Base-by-base conservation (phyloP, 2,113 vertebrate species). In the Antennarius striatus region DNA sequence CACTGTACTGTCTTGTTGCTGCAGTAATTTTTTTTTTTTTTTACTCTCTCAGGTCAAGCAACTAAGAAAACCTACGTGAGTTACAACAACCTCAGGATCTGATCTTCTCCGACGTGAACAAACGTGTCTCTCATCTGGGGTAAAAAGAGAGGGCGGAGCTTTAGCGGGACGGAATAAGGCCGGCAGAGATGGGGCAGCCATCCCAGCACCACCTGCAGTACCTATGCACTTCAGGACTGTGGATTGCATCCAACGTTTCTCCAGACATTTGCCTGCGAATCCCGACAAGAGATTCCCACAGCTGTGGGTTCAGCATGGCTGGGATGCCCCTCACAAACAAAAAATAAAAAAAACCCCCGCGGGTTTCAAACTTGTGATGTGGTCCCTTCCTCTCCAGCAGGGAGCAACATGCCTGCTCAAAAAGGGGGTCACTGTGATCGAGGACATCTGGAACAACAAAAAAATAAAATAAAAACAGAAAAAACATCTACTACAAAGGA, bases 11-110 rank as follows among this genome's bases (percentile, higher is more conserved):
- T 22, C 22, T 22, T 22, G 22, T 22, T 22, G 22, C 22, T 22
- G 22, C 22, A 22, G 22, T 22, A 13, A 28, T 55, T 15, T 42
- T 11, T 8, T 48, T 30, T 43, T 29, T 54, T 55, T 63, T 49
- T 7, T 32, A 42, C 28, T 78, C 47, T 72, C 52, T 75, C 78
- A 91, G 90, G 89, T 89, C 90, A 91, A 77, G 90, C 90, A 49
- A 91, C 89, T 54, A 91, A 91, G 85, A 91, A 91, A 83, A 91
- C 90, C 39, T 91, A 91, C 17, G 90, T 91, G 86, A 91, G 89
- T 69, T 91, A 91, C 86, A 91, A 91, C 86, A 91, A 91, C 81
- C 90, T 91, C 89, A 91, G 90, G 88, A 90, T 91, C 84, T 90
- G 86, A 91, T 68, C 61, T 73, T 64, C 76, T 77, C 68, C 77